Conservation (phyloP, 92 coral and sea anemone genomes). For the Anthopleura xanthogrammica region DNA sequence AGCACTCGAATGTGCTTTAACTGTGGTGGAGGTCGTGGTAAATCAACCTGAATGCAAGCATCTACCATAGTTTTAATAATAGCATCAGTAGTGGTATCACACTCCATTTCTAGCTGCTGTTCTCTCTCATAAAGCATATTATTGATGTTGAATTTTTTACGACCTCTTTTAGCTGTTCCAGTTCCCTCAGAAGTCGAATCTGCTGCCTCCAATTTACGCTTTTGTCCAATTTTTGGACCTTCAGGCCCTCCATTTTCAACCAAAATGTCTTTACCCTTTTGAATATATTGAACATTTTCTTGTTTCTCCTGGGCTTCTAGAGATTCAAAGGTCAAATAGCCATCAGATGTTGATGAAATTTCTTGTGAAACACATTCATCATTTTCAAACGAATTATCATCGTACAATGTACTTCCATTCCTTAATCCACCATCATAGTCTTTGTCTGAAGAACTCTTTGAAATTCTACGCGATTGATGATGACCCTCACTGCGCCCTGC, state of each 20-base stretch:
- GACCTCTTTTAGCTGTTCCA: constrained; percentile 43
- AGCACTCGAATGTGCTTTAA: constrained; percentile 74
- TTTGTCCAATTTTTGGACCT: constrained; percentile 33
- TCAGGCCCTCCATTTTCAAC: constrained; percentile 23
- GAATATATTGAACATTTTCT: constrained; percentile 2
- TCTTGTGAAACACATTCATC: constrained; percentile 23
- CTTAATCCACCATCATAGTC: constrained; percentile 37
- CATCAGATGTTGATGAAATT: constrained; percentile 38
- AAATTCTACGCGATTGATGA: constrained; percentile 63
- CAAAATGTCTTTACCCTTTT: constrained; percentile 22
- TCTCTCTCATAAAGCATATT: constrained; percentile 46
- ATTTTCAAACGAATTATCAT: constrained; percentile 25
- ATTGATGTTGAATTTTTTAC: constrained; percentile 40
- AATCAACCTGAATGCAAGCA: constrained; percentile 90
- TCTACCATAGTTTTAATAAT: constrained; percentile 78
- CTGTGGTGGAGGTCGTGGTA: constrained; percentile 69
- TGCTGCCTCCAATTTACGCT: constrained; percentile 64
- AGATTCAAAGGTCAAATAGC: not conserved
- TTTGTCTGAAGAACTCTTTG: constrained; percentile 39
- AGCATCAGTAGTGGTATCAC: constrained; percentile 75
- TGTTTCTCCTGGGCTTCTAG: constrained; percentile 21
- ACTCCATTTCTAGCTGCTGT: constrained; percentile 59
- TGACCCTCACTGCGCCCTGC: constrained; percentile 84
- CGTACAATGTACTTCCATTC: constrained; percentile 27
- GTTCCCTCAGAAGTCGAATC: constrained; percentile 78